These are phyloP conservation scores for Sinhomidia bicolor DNA, from an alignment of 2,888 invertebrate genomes.

Conservation along the genomic window DNA sequence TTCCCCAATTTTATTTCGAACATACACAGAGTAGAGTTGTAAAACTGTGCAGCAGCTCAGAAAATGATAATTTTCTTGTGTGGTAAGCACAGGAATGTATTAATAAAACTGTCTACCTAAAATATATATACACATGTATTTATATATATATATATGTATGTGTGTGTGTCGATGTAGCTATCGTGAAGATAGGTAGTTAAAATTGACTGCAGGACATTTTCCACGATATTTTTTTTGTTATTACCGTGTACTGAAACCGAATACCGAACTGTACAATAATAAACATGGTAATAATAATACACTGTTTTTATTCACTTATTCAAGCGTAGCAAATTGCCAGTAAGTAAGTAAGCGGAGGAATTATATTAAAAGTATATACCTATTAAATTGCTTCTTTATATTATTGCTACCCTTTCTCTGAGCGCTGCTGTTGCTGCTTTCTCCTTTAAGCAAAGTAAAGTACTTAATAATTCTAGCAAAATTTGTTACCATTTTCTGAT, in stretches of 20 bases:
- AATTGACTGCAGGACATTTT: slow-evolving; percentile 2
- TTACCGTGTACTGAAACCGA: background rate
- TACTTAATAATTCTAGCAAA: slow-evolving; percentile 15
- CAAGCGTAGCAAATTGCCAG: background rate
- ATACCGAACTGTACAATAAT: slow-evolving; percentile 17
- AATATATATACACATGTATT: no score
- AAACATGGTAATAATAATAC: slow-evolving; percentile 41
- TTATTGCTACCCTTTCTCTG: no score
- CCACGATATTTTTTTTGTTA: background rate
- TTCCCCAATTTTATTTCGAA: background rate
- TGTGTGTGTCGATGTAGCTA: no score
- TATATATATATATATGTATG: no score
- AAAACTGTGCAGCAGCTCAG: no score
- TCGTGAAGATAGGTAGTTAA: background rate
- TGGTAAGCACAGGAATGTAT: background rate
- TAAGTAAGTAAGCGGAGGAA: background rate
- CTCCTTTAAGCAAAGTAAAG: no score
- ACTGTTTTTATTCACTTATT: background rate
- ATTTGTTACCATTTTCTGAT: slow-evolving; percentile 14
- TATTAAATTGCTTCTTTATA: no score
- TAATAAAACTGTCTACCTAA: no score
- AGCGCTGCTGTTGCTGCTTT: no score
- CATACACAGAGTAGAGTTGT: background rate
- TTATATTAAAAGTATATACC: no score
- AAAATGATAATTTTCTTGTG: background rate